These are phyloP conservation scores for Bradysia coprophila DNA, from an alignment of 1,140 invertebrate genomes.

Conservation along the genomic window DNA sequence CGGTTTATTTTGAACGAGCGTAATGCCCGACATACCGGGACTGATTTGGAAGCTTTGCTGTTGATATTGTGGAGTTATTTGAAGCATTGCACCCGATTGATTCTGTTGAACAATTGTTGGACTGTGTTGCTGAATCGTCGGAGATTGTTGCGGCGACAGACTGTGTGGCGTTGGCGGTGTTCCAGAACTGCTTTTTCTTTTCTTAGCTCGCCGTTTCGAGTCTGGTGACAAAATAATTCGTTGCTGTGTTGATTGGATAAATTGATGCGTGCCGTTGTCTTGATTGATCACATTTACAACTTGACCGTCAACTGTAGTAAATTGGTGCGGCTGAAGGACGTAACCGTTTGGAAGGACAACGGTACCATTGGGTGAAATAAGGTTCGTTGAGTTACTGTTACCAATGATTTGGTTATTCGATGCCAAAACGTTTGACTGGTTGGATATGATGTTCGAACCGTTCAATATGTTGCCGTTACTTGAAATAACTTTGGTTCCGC, in stretches of 20 bases:
- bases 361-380: constrained; percentile 33
- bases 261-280: constrained; percentile 26
- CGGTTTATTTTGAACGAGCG: constrained; percentile 41
- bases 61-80: constrained; percentile 34
- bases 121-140: constrained; percentile 21
- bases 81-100: constrained; percentile 5
- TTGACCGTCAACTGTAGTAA: constrained; percentile 36
- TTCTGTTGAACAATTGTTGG: constrained; percentile 11
- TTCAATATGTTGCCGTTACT: neutral
- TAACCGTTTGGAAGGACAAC: constrained; percentile 65
- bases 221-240: constrained; percentile 44
- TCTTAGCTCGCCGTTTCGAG: constrained; percentile 51
- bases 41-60: constrained; percentile 41
- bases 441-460: neutral
- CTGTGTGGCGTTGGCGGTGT: constrained; percentile 8
- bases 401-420: neutral
- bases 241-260: constrained; percentile 26
- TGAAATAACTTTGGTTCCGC: neutral
- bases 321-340: constrained; percentile 36
- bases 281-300: constrained; percentile 38
- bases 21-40: constrained; percentile 30
- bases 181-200: constrained; percentile 34
- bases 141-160: constrained; percentile 20
- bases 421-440: neutral
- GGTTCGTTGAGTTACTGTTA: neutral